A percentile compares a stretch with the other conserved stretches of the same genome.
Evolutionary conservation across 2,113 vertebrate species (phyloP).

Genomic region (Sarotherodon lohbergeri): DNA sequence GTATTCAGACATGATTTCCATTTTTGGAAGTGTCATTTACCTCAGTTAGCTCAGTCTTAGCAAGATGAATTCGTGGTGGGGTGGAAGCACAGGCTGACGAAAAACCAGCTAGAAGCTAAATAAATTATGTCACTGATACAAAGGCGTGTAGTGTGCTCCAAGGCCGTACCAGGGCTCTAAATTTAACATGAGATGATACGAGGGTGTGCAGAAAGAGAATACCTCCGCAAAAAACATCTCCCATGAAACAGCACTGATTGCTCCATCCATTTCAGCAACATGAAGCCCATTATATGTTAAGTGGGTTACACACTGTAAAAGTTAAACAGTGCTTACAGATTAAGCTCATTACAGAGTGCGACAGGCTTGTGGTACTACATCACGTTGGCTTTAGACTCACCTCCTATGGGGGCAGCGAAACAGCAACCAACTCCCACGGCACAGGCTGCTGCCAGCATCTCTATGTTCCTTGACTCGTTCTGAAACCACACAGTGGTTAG

Average conservation of each 20-base stretch:
- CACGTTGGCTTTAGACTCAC: constrained; percentile 60
- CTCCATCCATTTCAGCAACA: neutral
- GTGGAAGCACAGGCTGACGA: neutral
- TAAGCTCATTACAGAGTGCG: neutral
- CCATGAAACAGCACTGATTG: neutral
- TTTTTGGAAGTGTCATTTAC: neutral
- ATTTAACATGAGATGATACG: neutral
- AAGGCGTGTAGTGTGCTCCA: neutral
- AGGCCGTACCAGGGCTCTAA: neutral
- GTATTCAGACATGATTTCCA: neutral
- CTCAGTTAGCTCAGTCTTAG: neutral
- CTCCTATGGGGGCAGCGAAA: constrained; percentile 92
- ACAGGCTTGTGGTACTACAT: neutral
- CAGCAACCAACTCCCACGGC: constrained; percentile 94
- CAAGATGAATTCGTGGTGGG: neutral
- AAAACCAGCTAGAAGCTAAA: neutral
- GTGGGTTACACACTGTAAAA: neutral
- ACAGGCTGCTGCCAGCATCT: constrained; percentile 91
- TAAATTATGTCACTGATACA: neutral
- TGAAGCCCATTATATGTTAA: neutral
- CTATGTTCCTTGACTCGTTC: constrained; percentile 83
- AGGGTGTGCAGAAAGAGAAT: neutral
- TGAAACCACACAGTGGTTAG: constrained; percentile 31
- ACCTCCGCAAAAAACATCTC: neutral
- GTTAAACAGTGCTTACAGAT: neutral